phyloP scores from a whole-genome alignment of 1,140 invertebrate species.

The Drosophila sucinea region DNA sequence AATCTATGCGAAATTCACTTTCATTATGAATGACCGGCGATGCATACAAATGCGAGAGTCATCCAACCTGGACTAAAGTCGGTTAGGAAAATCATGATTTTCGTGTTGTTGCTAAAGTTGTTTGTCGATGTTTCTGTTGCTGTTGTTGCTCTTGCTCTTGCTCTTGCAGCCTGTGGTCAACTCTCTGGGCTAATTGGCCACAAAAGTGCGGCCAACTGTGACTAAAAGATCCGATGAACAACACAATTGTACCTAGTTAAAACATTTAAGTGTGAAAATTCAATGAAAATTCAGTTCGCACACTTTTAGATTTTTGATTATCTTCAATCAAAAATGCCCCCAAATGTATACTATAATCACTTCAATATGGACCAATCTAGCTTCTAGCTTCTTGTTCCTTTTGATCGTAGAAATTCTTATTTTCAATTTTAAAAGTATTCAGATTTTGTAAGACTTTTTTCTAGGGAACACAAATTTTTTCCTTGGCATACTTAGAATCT shows the following conservation, averaged over 20 bases:
- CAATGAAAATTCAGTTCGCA: neutral
- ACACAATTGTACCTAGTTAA: conserved; percentile 28
- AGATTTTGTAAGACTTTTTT: no score
- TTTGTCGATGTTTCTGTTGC: conserved; percentile 17
- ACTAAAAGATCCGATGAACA: conserved; percentile 31
- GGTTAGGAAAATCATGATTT: conserved; percentile 63
- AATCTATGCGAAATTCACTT: conserved; percentile 78
- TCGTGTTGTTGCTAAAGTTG: conserved; percentile 32
- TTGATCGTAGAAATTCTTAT: no score
- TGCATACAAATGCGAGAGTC: conserved; percentile 78
- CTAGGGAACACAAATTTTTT: no score
- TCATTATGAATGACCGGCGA: conserved; percentile 74
- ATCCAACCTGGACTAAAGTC: conserved; percentile 70
- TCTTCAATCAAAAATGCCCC: neutral
- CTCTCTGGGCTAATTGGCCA: conserved; percentile 42
- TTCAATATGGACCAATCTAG: no score
- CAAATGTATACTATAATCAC: no score
- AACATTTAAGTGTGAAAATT: conserved; percentile 1
- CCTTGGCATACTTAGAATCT: no score
- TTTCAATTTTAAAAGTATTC: no score
- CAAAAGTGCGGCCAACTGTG: conserved; percentile 40
- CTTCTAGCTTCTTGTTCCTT: no score
- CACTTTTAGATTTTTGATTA: neutral
- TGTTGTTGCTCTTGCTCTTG: conserved; percentile 17
- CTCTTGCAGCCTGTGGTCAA: conserved; percentile 12